Evolutionary conservation across 1,140 invertebrate species (phyloP), one percentile per base, ranked within the genome.

Genomic region (Copidosoma floridanum): DNA sequence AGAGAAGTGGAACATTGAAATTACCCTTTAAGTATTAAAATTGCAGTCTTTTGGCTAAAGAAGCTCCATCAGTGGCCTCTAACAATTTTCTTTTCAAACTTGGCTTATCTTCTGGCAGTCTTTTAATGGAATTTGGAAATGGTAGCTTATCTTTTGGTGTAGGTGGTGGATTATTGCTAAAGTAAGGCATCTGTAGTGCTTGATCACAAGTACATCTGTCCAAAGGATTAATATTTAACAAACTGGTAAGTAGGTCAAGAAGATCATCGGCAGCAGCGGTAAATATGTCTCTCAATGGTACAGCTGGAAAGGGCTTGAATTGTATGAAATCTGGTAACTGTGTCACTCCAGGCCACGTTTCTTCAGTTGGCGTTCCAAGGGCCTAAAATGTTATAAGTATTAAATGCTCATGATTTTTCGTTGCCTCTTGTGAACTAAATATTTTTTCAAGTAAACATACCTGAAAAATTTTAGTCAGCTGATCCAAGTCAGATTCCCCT

Each of bases 401-500:
- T n/a, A 37, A 23, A 26, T 12, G 44, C 56, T 54, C 3, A n/a
- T 53, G 14, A 60, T 38, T 40, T 18, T 57, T 46, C 21, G 38
- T 10, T 38, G 10, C 29, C 40, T 32, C 12, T 32, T 32, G 29
- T 32, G 12, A 24, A 27, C 6, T 38, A 38, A 20, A 57, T 41
- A n/a, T 12, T 18, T 23, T 27, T 35, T 51, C 24, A 16, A 54
- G 6, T 55, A 6, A 46, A 7, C 20, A 46, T 44, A 89, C 91
- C 81, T 92, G 89, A 79, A 98, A 99, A 69, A 99, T 99, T 74
- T 89, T 92, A 0, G 91, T 92, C 1, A 99, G 78, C 71, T 99
- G 97, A 82, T 99, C 96, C 38, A 99, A 81, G 81, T 99, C 97
- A 8, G 94, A 93, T 69, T 99, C 96, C 26, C 97, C 97, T 26